Evolutionary conservation across 2,113 vertebrate genomes (phyloP).

Genomic region (Grus americana): DNA sequence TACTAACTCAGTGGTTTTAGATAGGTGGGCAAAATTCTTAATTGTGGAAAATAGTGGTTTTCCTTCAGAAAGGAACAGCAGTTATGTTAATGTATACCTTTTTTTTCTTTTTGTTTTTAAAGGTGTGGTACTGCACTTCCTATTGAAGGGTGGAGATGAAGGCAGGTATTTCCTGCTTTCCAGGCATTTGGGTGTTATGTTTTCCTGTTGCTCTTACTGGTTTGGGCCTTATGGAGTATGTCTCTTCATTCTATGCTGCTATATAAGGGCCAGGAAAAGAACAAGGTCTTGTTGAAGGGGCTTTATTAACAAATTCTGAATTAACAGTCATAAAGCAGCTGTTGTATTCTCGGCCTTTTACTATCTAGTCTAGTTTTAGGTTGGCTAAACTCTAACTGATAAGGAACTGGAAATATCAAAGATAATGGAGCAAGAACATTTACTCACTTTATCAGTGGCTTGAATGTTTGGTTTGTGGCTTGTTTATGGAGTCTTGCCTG

Average conservation of each 20-base stretch:
- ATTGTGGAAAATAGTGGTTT: background rate
- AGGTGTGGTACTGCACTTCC: background rate
- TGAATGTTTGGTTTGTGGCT: background rate
- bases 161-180: slow-evolving; percentile 14
- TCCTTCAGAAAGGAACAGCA: background rate
- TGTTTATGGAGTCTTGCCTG: background rate
- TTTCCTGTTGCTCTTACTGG: background rate
- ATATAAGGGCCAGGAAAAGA: background rate
- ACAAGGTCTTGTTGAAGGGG: background rate
- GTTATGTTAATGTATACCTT: background rate
- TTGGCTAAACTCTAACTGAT: background rate
- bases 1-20: background rate
- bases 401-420: background rate
- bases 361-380: background rate
- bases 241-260: background rate
- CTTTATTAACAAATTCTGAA: background rate
- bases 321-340: background rate
- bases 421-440: background rate
- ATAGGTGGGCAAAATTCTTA: background rate
- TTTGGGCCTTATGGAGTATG: background rate
- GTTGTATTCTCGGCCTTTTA: background rate
- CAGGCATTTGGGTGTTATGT: background rate
- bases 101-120: background rate
- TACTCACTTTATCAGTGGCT: background rate
- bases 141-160: background rate